These are phyloP conservation scores for Notoglanidium macrostoma DNA, from an alignment of 2,797 vertebrate species.

Conservation along the genomic window DNA sequence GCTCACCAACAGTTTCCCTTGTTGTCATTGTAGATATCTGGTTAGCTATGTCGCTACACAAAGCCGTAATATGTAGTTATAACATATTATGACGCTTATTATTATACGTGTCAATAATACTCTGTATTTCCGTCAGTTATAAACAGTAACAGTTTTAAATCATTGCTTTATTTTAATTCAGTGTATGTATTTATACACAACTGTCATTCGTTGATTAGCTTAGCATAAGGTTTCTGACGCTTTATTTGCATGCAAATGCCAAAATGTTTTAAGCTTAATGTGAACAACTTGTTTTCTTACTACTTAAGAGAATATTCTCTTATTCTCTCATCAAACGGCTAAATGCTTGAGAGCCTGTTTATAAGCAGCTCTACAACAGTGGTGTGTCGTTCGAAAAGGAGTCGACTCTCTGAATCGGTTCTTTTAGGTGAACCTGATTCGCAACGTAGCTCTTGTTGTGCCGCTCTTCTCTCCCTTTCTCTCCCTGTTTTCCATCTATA, in stretches of 20 bases:
- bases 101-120: neutral
- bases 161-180: neutral
- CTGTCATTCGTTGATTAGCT: neutral
- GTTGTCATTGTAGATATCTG: slow-evolving; percentile 2
- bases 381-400: neutral
- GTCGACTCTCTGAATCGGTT: neutral
- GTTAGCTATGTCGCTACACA: neutral
- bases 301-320: no score
- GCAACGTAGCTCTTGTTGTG: neutral
- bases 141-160: neutral
- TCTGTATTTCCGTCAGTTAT: neutral
- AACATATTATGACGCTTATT: neutral
- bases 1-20: neutral
- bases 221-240: neutral
- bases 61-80: neutral
- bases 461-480: neutral
- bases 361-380: neutral
- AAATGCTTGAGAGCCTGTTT: neutral
- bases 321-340: neutral
- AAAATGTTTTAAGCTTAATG: neutral
- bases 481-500: neutral
- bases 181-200: neutral
- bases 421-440: neutral
- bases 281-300: neutral
- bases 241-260: neutral